phyloP scores from a whole-genome alignment of 64 coral and sea anemone species.

The Pocillopora verrucosa region DNA sequence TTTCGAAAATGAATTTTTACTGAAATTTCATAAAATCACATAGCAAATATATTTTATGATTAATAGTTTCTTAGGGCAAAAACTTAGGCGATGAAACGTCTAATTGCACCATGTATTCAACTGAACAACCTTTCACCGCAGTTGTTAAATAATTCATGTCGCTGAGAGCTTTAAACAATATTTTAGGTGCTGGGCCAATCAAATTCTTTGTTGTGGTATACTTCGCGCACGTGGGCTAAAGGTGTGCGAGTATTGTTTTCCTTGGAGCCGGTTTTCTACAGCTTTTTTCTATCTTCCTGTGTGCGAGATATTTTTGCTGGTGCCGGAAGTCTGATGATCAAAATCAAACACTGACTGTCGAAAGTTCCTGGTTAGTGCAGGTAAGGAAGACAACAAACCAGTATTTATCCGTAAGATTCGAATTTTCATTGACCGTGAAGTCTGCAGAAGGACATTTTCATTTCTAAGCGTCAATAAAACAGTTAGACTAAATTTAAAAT shows the following conservation, averaged over 20 bases:
- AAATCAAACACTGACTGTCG: background rate
- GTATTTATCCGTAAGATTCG: background rate
- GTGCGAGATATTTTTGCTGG: background rate
- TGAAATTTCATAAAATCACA: background rate
- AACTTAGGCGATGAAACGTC: background rate
- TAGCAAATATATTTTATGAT: background rate
- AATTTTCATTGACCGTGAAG: background rate
- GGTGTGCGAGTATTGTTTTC: slow-evolving; percentile 8
- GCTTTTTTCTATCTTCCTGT: background rate
- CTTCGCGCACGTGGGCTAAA: slow-evolving; percentile 38
- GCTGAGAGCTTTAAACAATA: background rate
- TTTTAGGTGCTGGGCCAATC: background rate
- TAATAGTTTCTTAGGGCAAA: background rate
- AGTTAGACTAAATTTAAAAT: slow-evolving; percentile 1
- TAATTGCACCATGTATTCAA: background rate
- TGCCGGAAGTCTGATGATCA: background rate
- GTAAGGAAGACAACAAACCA: background rate
- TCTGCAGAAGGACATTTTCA: background rate
- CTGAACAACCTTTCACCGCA: background rate
- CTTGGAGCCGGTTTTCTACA: background rate
- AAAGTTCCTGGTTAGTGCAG: background rate
- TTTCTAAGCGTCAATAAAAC: background rate
- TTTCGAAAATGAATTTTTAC: no score
- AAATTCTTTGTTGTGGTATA: background rate
- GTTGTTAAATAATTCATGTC: slow-evolving; percentile 12